Evolutionary conservation across 2,113 vertebrate species (phyloP).

Genomic region (Sisor rabdophorus): DNA sequence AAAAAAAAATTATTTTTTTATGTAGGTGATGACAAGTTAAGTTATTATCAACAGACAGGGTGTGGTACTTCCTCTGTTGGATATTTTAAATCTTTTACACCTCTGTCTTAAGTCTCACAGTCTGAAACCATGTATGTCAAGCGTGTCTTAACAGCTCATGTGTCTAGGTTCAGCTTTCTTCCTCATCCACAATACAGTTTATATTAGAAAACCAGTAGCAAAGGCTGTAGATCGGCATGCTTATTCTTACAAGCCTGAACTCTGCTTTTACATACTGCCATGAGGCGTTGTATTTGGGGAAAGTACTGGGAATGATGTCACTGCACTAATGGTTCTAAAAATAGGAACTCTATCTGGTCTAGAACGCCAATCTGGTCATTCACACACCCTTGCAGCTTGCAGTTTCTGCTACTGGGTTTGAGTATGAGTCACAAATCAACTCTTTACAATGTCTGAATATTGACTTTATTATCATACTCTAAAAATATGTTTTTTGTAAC

Average conservation of each 20-base stretch:
- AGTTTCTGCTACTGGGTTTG: conserved; percentile 39
- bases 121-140: conserved; percentile 20
- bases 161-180: conserved; percentile 20
- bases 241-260: conserved; percentile 11
- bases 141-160: neutral
- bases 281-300: conserved; percentile 43
- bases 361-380: conserved; percentile 30
- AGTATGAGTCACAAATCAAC: conserved; percentile 44
- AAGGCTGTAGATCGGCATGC: conserved; percentile 1
- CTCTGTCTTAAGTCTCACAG: conserved; percentile 29
- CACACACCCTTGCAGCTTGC: conserved; percentile 19
- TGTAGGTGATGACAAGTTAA: neutral
- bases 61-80: neutral
- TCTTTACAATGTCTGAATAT: neutral
- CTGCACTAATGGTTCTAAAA: conserved; percentile 55
- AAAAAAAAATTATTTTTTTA: neutral
- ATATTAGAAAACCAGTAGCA: neutral
- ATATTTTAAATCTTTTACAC: conserved; percentile 23
- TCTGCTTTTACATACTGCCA: conserved; percentile 38
- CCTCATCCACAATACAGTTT: neutral
- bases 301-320: conserved; percentile 52
- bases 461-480: neutral
- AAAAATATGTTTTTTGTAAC: neutral
- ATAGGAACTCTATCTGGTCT: conserved; percentile 42
- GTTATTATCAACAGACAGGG: neutral